A percentile compares a stretch with the other conserved stretches of the same genome.
Conservation (phyloP, 2,797 vertebrate genomes). For the Sphaeramia orbicularis region DNA sequence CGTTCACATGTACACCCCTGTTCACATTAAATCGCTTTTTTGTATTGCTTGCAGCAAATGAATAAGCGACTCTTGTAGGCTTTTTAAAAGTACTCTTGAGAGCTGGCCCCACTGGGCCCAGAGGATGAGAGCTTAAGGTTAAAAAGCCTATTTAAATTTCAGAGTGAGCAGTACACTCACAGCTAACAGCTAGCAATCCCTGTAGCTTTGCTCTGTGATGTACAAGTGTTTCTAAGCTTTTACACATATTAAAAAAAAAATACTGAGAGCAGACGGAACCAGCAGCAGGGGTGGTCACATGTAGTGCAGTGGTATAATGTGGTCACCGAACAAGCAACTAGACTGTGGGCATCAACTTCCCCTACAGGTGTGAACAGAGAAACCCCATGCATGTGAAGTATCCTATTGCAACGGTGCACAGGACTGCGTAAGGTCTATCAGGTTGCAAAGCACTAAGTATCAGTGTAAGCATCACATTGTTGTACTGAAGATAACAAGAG, state of each 20-base stretch:
- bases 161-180: slow-evolving; percentile 77
- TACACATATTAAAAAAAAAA: slow-evolving; percentile 36
- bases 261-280: slow-evolving; percentile 34
- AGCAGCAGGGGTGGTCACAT: slow-evolving; percentile 56
- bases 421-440: slow-evolving; percentile 54
- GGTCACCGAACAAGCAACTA: slow-evolving; percentile 52
- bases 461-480: slow-evolving; percentile 67
- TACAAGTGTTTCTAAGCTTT: slow-evolving; percentile 75
- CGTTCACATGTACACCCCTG: slow-evolving; percentile 54
- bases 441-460: slow-evolving; percentile 57
- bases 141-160: slow-evolving; percentile 87
- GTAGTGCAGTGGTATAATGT: slow-evolving; percentile 35
- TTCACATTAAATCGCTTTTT: slow-evolving; percentile 70
- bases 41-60: slow-evolving; percentile 77
- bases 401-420: slow-evolving; percentile 47
- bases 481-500: slow-evolving; percentile 59
- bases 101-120: slow-evolving; percentile 79
- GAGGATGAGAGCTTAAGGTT: slow-evolving; percentile 83
- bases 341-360: slow-evolving; percentile 47
- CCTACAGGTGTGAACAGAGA: slow-evolving; percentile 62
- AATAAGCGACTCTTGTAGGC: slow-evolving; percentile 82
- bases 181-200: slow-evolving; percentile 75
- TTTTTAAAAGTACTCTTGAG: slow-evolving; percentile 83
- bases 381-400: slow-evolving; percentile 28
- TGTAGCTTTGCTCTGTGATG: slow-evolving; percentile 75